phyloP scores from a whole-genome alignment of 2,888 invertebrate species.

The Amiota minor region DNA sequence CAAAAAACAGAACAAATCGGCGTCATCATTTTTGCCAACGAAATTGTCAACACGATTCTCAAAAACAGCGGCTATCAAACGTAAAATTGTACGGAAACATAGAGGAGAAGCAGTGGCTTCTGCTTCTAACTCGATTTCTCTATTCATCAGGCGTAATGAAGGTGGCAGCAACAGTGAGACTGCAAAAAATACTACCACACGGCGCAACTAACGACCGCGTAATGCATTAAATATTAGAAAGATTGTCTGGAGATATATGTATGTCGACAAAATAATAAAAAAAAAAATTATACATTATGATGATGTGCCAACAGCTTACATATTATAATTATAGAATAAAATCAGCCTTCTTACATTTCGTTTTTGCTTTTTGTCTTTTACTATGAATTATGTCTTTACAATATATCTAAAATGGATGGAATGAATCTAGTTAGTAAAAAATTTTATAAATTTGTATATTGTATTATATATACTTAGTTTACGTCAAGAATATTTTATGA shows the following conservation, averaged over 20 bases:
- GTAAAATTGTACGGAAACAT: conserved; percentile 68
- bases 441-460: too few relatives aligned
- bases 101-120: conserved; percentile 59
- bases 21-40: not conserved
- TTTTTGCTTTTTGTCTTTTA: too few relatives aligned
- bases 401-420: too few relatives aligned
- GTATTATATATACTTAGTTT: conserved; percentile 46
- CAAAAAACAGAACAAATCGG: conserved; percentile 50
- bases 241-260: conserved; percentile 60
- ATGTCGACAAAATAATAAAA: too few relatives aligned
- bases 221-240: conserved; percentile 60
- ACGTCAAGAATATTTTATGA: conserved; percentile 91
- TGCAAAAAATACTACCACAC: conserved; percentile 16
- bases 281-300: too few relatives aligned
- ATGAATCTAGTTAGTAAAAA: not conserved
- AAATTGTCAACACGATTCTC: too few relatives aligned
- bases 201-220: not conserved
- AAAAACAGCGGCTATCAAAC: conserved; percentile 50
- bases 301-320: too few relatives aligned
- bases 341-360: too few relatives aligned
- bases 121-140: conserved; percentile 26
- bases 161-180: conserved; percentile 40
- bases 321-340: too few relatives aligned
- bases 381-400: too few relatives aligned
- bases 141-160: conserved; percentile 33